Evolutionary conservation across 2,113 vertebrate species (phyloP).

Genomic region (Vimba vimba): DNA sequence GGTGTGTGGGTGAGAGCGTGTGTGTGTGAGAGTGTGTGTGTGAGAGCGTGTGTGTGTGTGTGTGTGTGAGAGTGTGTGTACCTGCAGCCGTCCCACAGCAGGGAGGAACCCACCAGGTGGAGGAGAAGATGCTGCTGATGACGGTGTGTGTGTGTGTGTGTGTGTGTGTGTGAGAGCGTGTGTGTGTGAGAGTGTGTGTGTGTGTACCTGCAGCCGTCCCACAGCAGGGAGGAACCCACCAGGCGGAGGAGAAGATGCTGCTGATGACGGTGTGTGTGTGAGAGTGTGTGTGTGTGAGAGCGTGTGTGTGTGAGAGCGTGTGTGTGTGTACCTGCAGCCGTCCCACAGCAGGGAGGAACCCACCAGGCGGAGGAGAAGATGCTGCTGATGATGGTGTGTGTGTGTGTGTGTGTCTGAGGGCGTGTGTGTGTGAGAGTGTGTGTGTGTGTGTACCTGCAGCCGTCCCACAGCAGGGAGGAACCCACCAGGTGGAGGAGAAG

Average conservation of each 20-base stretch:
- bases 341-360: conserved; percentile 93
- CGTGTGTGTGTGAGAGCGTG: too few species aligned
- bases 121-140: conserved; percentile 93
- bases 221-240: too few species aligned
- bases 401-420: too few species aligned
- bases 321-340: conserved; percentile 86
- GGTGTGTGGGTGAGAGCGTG: too few species aligned
- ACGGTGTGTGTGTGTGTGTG: conserved; percentile 61
- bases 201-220: conserved; percentile 7
- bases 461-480: conserved; percentile 91
- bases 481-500: conserved; percentile 96
- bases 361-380: conserved; percentile 96
- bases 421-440: conserved; percentile 43
- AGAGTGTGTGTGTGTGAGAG: too few species aligned
- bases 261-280: conserved; percentile 77
- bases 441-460: conserved; percentile 81
- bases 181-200: too few species aligned
- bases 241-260: too few species aligned
- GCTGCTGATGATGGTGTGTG: conserved; percentile 92
- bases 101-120: conserved; percentile 94
- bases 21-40: too few species aligned
- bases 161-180: too few species aligned
- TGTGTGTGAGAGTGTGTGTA: too few species aligned
- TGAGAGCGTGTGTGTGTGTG: not conserved
- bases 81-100: conserved; percentile 94